These are phyloP conservation scores for Hyperoplus lanceolatus DNA, from an alignment of 2,797 vertebrate genomes.

Conservation along the genomic window DNA sequence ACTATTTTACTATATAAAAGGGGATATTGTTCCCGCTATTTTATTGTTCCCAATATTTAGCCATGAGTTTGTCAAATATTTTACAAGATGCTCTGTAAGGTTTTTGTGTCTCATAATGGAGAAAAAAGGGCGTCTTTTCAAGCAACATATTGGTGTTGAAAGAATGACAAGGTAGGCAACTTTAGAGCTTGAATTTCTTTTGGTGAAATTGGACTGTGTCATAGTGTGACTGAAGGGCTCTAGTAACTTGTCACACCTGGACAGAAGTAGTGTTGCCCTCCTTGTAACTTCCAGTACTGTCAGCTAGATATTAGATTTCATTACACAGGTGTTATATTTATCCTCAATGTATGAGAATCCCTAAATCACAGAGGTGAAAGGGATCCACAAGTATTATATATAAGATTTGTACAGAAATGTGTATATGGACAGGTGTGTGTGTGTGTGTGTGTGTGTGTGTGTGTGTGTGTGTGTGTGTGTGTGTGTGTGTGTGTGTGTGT, in stretches of 20 bases:
- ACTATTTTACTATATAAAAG: too few relatives aligned
- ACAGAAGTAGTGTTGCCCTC: not conserved
- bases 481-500: not conserved
- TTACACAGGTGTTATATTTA: constrained; percentile 41
- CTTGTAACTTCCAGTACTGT: constrained; percentile 28
- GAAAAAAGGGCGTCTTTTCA: not conserved
- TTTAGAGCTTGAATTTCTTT: not conserved
- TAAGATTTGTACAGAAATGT: not conserved
- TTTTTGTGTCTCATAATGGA: not conserved
- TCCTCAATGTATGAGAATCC: constrained; percentile 5
- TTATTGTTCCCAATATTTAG: too few relatives aligned
- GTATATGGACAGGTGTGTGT: not conserved
- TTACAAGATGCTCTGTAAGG: not conserved
- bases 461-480: constrained; percentile 1
- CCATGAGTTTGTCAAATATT: not conserved
- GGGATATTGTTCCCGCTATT: too few relatives aligned
- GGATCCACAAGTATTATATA: constrained; percentile 25
- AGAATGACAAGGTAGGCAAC: not conserved
- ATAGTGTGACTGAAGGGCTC: constrained; percentile 12
- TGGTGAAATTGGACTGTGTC: not conserved
- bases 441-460: not conserved
- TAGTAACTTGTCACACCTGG: constrained; percentile 23
- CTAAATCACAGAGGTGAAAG: constrained; percentile 9
- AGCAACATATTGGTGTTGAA: constrained; percentile 19
- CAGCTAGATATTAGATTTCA: constrained; percentile 32